Percentiles rank a stretch among this genome's conserved stretches.
phyloP scores from a whole-genome alignment of 1,140 invertebrate genomes.

The Dinothrombium tinctorium region DNA sequence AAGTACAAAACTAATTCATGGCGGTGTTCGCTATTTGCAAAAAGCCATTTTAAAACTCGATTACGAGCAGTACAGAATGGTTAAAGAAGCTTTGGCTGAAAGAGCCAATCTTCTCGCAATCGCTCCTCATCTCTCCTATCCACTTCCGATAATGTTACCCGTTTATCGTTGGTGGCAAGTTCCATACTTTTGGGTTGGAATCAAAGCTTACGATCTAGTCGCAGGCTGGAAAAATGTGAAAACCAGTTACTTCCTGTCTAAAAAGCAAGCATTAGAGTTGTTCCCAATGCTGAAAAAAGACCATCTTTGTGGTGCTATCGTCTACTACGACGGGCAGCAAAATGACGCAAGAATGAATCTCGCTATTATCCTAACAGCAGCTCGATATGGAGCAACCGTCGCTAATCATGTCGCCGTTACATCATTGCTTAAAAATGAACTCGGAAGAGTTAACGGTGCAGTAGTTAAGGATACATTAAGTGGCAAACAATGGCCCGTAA shows the following conservation, averaged over 20 bases:
- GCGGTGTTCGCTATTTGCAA: slow-evolving; percentile 91
- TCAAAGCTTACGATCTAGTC: slow-evolving; percentile 94
- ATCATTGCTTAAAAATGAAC: slow-evolving; percentile 41
- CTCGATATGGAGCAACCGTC: slow-evolving; percentile 76
- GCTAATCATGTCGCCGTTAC: slow-evolving; percentile 74
- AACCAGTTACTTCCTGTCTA: slow-evolving; percentile 78
- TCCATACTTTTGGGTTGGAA: slow-evolving; percentile 94
- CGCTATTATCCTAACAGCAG: slow-evolving; percentile 76
- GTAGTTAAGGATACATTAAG: slow-evolving; percentile 15
- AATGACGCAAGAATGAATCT: slow-evolving; percentile 97
- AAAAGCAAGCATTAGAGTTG: slow-evolving; percentile 73
- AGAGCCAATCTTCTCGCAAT: slow-evolving; percentile 75
- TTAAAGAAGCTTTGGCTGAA: slow-evolving; percentile 90
- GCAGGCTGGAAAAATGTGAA: slow-evolving; percentile 85
- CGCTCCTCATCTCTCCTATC: slow-evolving; percentile 86
- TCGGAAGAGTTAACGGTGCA: slow-evolving; percentile 34
- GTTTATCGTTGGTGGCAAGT: slow-evolving; percentile 81
- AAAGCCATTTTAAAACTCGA: slow-evolving; percentile 89
- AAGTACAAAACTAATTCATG: slow-evolving; percentile 95
- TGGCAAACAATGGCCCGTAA: slow-evolving; percentile 50
- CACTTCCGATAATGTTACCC: slow-evolving; percentile 57
- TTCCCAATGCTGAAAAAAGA: slow-evolving; percentile 84
- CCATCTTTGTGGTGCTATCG: slow-evolving; percentile 76
- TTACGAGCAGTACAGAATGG: slow-evolving; percentile 75
- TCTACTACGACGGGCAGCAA: slow-evolving; percentile 99